phyloP scores from a whole-genome alignment of 2,113 vertebrate species.

The Pygoscelis adeliae region DNA sequence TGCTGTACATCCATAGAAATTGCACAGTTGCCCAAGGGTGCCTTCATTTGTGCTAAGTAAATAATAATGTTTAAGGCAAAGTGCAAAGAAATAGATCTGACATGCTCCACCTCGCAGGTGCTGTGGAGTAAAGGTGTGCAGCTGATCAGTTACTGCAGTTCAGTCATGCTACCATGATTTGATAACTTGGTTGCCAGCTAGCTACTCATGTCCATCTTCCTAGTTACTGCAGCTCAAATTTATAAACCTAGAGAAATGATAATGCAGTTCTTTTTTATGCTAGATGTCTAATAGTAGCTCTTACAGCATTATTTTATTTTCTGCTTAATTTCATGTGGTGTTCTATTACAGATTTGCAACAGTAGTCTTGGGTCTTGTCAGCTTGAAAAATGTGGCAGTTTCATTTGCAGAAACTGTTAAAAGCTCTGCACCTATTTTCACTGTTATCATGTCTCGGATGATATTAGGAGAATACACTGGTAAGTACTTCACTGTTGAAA shows the following conservation, averaged over 20 bases:
- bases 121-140: not conserved
- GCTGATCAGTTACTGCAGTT: not conserved
- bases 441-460: constrained; percentile 95
- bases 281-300: not conserved
- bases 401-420: constrained; percentile 97
- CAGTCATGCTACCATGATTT: too few species aligned
- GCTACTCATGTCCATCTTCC: not conserved
- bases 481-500: constrained; percentile 25
- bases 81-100: not conserved
- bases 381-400: constrained; percentile 94
- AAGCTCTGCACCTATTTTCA: constrained; percentile 96
- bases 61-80: not conserved
- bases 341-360: constrained; percentile 84
- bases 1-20: not conserved
- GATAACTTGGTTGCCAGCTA: not conserved
- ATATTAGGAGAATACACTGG: constrained; percentile 96
- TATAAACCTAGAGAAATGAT: not conserved
- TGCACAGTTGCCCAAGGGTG: not conserved
- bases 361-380: constrained; percentile 92
- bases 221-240: not conserved
- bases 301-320: not conserved
- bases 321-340: not conserved
- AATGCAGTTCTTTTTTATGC: not conserved
- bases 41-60: not conserved
- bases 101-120: accelerated